Evolutionary conservation across 1,140 invertebrate species (phyloP), one percentile per base, ranked within the genome.

Genomic region (Antheraea pernyi): DNA sequence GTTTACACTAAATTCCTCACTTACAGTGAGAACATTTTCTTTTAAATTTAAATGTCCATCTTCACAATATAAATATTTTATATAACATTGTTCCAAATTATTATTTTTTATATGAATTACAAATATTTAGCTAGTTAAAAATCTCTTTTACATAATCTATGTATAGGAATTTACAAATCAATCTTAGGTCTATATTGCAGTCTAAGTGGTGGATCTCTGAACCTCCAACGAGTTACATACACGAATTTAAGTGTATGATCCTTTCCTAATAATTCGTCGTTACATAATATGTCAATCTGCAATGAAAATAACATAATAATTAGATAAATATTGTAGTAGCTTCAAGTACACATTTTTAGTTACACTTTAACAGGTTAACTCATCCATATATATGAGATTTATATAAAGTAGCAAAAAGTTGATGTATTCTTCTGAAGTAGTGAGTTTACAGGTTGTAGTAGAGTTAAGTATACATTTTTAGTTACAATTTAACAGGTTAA

Each of bases 201-300:
- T 73, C 95, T 95, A 58, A 98, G 91, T 1, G 97, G 97, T 62
- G 97, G 97, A 87, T 98, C 98, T 79, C 98, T 95, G 93, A 98
- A 98, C 93, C 98, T 95, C 98, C 99, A 99, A 81, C 98, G 94
- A 48, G 99, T 99, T 16, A 99, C 97, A 84, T 97, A 98, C 42
- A 99, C 98, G 93, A 99, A 99, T 93, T 99, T 99, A 67, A 99
- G 94, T 46, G 98, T 99, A 89, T 99, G 99, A 91, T 99, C 99
- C 92, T 99, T 99, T 58, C 99, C 99, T 86, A 99, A 92, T 72
- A 99, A 94, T 94, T 99, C 98, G 88, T 99, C 97, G 94, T 99
- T 99, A 93, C 99, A 99, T 84, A 99, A 94, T 85, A 99, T 98
- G 93, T 99, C 99, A 91, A 99, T 97, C 97, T 98, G 92, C 65